Evolutionary conservation across 2,113 vertebrate genomes (phyloP), one percentile per base, ranked within the genome.

Genomic region (Triplophysa dalaica): DNA sequence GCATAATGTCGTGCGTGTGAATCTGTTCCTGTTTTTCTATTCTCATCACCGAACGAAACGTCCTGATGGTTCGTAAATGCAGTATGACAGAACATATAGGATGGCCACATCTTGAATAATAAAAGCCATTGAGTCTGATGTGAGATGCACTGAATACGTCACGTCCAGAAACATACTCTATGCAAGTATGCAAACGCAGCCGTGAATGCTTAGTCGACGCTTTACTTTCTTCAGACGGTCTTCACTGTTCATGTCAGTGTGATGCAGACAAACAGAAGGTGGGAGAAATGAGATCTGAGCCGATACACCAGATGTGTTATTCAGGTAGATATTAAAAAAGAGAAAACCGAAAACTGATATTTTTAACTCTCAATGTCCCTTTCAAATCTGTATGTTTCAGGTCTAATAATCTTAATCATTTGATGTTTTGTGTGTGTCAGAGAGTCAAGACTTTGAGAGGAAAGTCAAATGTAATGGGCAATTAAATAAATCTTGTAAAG

Each of bases 51-150:
- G 60, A 41, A 24, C 33, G 54, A 43, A 21, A 10, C 54, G n/a
- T 58, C 33, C 22, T 38, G 70, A 60, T 41, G 38, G 21, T 24
- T 73, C 1, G 0, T 45, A 60, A 13, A 48, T 48, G 38, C 29
- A 68, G 16, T 56, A 48, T 33, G 60, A 52, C 67, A 61, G 56
- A 19, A 60, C 21, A 69, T 72, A 22, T 19, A 58, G 19, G 8
- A 58, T 21, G 52, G 52, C 19, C 29, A 8, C 52, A 14, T 60
- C 8, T 2, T 61, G 41, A 41, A 74, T 43, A 74, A 74, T 43
- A 74, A 72, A 74, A 74, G 70, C 70, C 70, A 74, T 74, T 74
- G 13, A 74, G 70, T n/a, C 70, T 43, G 70, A 33, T 74, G 54
- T 43, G 70, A 74, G 54, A 19, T 73, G 70, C 54, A 74, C 70